Conservation (phyloP, 2,888 invertebrate genomes). For the Polietes domitor region DNA sequence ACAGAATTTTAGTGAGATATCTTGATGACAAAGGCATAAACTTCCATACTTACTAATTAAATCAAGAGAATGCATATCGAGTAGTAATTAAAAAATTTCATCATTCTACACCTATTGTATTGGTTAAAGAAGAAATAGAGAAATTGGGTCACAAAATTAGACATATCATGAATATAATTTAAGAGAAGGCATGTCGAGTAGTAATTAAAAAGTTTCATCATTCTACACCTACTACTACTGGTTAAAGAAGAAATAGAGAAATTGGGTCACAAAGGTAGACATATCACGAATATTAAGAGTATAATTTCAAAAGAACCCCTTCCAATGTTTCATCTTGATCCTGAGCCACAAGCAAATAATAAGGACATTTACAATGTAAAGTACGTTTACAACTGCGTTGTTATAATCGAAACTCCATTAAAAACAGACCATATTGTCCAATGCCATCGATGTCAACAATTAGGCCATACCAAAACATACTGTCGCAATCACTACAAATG, state of each 20-base stretch:
- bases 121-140: no score
- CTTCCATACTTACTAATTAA: neutral
- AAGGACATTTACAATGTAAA: neutral
- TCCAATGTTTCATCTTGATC: neutral
- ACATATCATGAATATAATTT: neutral
- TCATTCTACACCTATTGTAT: neutral
- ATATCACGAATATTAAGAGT: neutral
- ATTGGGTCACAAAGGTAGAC: neutral
- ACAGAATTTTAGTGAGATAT: neutral
- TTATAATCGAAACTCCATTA: constrained; percentile 11
- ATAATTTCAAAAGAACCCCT: neutral
- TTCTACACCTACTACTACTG: no score
- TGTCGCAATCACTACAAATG: constrained; percentile 37
- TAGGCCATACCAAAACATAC: constrained; percentile 50
- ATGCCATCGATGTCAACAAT: constrained; percentile 58
- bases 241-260: no score
- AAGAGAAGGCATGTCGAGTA: no score
- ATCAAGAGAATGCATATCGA: neutral
- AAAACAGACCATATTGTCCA: constrained; percentile 35
- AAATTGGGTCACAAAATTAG: neutral
- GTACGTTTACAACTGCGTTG: neutral
- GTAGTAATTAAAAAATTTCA: neutral
- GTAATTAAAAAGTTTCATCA: no score
- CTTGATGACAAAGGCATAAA: neutral
- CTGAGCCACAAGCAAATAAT: neutral